Evolutionary conservation across 2,113 vertebrate species (phyloP), one percentile per base, ranked within the genome.

Genomic region (Ceyx cyanopectus): DNA sequence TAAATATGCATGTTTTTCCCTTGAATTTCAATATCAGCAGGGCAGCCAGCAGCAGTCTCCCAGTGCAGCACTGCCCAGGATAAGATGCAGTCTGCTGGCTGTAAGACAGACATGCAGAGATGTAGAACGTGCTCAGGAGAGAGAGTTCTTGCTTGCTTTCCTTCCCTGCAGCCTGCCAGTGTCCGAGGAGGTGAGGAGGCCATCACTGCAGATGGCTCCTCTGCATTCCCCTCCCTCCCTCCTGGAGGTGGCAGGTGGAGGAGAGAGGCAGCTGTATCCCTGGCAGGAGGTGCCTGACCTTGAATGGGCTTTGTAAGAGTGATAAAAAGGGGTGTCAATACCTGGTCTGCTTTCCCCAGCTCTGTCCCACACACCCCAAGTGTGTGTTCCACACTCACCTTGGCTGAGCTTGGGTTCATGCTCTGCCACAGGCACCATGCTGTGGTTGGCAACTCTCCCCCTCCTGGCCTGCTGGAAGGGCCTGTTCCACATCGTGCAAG

Each of bases 1-100:
- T 95, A 96, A 94, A 90, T 94, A 93, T 81, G 70, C 83, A 41
- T 78, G n/a, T 14, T 61, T 93, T 89, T 65, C 34, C 62, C 86
- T 68, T 65, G 83, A 63, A 81, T 93, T 92, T 89, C 77, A 81
- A 1, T 62, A 84, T 8, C 77, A 81, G 67, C 85, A 48, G 76
- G 76, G 91, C 76, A 90, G 57, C 19, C 68, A 66, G 93, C 67
- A 80, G 81, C 87, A 70, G 51, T 12, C 81, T 63, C 5, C 6
- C 41, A 46, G 46, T 16, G 32, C 67, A 69, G 51, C 32, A 17
- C 12, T 65, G 66, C 79, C 63, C 72, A 32, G 37, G 62, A 3
- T 19, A 17, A 81, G 61, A n/a, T 43, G 68, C 43, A 63, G 46
- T 67, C 63, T 67, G 16, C 45, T 46, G 5, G 15, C 34, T 85